Conservation (phyloP, 2,797 vertebrate species). For the Hapalemur alaotrensis region DNA sequence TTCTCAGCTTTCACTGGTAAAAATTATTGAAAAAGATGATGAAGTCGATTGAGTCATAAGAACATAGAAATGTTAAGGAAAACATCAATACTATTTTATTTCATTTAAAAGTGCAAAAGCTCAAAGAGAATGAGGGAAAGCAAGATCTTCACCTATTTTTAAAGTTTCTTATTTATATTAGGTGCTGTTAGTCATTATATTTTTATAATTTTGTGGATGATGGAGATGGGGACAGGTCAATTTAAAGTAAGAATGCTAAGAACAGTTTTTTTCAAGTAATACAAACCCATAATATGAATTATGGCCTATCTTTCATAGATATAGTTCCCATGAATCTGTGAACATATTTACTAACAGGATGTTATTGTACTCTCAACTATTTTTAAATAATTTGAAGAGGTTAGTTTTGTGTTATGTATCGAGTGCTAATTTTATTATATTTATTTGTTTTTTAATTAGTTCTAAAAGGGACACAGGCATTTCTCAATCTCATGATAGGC, state of each 20-base stretch:
- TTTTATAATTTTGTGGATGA: not conserved
- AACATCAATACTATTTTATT: not conserved
- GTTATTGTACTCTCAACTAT: not conserved
- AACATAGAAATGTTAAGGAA: slow-evolving; percentile 28
- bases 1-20: not conserved
- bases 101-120: slow-evolving; percentile 12
- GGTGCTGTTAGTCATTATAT: not conserved
- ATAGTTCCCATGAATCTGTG: not conserved
- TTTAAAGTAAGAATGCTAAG: slow-evolving; percentile 9
- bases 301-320: not conserved
- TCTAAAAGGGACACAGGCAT: not conserved
- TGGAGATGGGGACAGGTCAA: not conserved
- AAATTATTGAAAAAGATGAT: slow-evolving; percentile 42
- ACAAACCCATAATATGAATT: not conserved
- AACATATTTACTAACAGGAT: not conserved
- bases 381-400: not conserved
- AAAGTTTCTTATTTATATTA: not conserved
- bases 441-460: not conserved
- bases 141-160: not conserved
- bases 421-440: not conserved
- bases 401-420: not conserved
- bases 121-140: not conserved
- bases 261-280: not conserved
- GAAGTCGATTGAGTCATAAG: not conserved
- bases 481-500: not conserved